Evolutionary conservation across 2,888 invertebrate genomes (phyloP).

Genomic region (Pemphredon lugubris): DNA sequence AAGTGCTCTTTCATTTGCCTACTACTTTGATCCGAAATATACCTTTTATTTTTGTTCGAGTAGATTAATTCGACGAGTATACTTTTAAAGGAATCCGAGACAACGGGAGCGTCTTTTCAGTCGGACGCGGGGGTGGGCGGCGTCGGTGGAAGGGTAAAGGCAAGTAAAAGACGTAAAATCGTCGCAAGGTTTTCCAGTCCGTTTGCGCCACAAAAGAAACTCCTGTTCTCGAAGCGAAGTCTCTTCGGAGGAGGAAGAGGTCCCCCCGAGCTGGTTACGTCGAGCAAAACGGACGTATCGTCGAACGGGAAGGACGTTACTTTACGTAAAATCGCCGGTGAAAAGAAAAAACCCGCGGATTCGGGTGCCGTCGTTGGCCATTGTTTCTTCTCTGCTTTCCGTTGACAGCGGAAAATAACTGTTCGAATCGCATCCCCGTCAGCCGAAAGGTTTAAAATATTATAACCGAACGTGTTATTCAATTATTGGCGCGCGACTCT

Average conservation of each 20-base stretch:
- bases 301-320: conserved; percentile 54
- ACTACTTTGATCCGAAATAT: no score
- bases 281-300: conserved; percentile 42
- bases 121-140: neutral
- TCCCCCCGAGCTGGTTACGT: conserved; percentile 48
- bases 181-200: conserved; percentile 55
- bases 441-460: no score
- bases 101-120: conserved; percentile 8
- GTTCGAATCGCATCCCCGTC: neutral
- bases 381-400: conserved; percentile 1
- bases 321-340: conserved; percentile 39
- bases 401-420: conserved; percentile 24
- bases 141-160: conserved; percentile 7
- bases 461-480: no score
- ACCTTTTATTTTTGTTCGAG: conserved; percentile 20
- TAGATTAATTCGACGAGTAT: conserved; percentile 26
- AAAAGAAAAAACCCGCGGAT: conserved; percentile 24
- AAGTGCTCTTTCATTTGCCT: no score
- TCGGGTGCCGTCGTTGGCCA: conserved; percentile 14
- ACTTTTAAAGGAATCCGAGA: conserved; percentile 8
- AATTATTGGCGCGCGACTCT: no score
- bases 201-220: conserved; percentile 60
- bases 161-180: conserved; percentile 51
- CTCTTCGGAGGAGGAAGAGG: conserved; percentile 40
- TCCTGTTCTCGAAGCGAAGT: conserved; percentile 33